Conservation (phyloP, 2,888 invertebrate species). For the Xiphydria camelus region DNA sequence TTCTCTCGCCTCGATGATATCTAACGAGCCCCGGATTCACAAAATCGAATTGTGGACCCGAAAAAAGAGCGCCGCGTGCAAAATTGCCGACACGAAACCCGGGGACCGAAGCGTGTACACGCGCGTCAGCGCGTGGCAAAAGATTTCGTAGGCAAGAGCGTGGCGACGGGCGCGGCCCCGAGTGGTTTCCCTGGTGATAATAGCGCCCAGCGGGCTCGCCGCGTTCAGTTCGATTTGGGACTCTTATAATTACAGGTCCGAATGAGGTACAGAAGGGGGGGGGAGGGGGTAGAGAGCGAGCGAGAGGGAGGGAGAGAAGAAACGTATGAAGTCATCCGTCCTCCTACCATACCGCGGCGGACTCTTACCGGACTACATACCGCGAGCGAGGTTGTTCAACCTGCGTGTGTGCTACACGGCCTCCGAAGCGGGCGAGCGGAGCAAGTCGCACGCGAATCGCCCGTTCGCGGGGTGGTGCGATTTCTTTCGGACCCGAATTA, state of each 20-base stretch:
- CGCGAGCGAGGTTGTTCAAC: constrained; percentile 5
- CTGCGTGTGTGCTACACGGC: neutral
- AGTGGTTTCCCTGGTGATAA: constrained; percentile 26
- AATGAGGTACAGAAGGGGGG: neutral
- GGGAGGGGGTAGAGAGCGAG: neutral
- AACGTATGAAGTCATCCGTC: constrained; percentile 14
- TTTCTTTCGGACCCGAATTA: too few species aligned
- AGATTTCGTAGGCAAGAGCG: constrained; percentile 8
- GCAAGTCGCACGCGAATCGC: constrained; percentile 1
- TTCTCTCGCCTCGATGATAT: constrained; percentile 20
- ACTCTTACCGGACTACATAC: constrained; percentile 17
- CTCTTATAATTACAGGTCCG: neutral
- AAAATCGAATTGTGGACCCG: constrained; percentile 23
- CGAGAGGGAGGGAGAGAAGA: constrained; percentile 18
- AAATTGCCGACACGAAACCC: constrained; percentile 13
- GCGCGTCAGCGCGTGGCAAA: constrained; percentile 6
- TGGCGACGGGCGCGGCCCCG: neutral
- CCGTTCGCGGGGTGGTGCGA: too few species aligned
- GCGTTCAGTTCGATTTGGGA: neutral
- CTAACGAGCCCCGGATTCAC: constrained; percentile 30
- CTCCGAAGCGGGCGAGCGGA: neutral
- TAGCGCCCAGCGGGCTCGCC: constrained; percentile 27
- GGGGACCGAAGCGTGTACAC: constrained; percentile 16
- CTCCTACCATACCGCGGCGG: too few species aligned
- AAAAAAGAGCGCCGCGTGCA: constrained; percentile 5